Percentiles rank a stretch among this genome's conserved stretches.
Evolutionary conservation across 2,888 invertebrate genomes (phyloP).

Genomic region (Oscheius sp.): DNA sequence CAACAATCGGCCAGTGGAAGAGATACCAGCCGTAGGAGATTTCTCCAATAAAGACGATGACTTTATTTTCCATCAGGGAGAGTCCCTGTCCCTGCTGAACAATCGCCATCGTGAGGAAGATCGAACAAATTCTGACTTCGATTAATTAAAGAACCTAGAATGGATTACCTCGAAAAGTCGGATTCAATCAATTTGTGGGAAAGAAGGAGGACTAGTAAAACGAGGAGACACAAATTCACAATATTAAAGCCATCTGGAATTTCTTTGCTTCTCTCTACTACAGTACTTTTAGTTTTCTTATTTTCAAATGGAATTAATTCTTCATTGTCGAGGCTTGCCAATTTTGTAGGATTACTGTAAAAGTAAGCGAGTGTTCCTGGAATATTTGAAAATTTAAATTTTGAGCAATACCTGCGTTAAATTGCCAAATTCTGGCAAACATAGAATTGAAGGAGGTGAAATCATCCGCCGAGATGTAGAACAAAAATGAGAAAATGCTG

Average conservation of each 20-base stretch:
- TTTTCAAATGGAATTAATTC: no score
- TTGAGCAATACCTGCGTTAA: neutral
- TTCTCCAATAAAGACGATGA: neutral
- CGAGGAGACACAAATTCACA: no score
- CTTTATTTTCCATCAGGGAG: neutral
- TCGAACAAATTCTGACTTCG: neutral
- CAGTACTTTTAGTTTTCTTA: no score
- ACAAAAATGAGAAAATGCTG: slow-evolving; percentile 9
- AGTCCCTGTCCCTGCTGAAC: neutral
- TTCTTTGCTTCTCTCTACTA: no score
- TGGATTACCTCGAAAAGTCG: neutral
- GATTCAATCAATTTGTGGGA: neutral
- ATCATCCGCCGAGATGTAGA: neutral
- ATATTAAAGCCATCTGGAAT: no score
- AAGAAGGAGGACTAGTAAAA: neutral
- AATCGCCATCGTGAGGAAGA: neutral
- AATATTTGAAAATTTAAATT: neutral
- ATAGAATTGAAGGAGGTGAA: neutral
- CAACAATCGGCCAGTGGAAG: neutral
- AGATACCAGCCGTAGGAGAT: neutral
- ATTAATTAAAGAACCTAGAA: neutral
- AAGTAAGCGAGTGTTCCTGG: neutral
- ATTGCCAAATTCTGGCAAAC: neutral
- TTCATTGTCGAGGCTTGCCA: neutral
- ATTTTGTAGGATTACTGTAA: neutral